Evolutionary conservation across 1,140 invertebrate genomes (phyloP).

Genomic region (Thalassaphorura encarpata): DNA sequence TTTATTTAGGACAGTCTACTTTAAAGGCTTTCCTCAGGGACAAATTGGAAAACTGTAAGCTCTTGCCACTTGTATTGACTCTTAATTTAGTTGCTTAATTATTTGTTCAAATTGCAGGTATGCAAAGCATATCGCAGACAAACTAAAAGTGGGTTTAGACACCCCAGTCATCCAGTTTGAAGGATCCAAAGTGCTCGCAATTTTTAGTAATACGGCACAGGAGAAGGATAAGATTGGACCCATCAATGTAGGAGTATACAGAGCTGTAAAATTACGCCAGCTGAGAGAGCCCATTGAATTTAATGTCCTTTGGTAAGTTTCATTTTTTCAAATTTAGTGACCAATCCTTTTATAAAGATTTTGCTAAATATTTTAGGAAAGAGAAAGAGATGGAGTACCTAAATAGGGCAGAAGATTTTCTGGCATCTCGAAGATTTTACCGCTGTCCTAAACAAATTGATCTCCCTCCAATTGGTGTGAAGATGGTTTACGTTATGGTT

Average conservation of each 20-base stretch:
- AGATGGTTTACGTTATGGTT: constrained; percentile 4
- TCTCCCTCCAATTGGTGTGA: constrained; percentile 6
- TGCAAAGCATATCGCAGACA: constrained; percentile 18
- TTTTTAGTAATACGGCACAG: constrained; percentile 16
- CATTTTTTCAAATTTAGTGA: neutral
- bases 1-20: constrained; percentile 63
- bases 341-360: too few relatives aligned
- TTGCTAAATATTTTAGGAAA: too few relatives aligned
- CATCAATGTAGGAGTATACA: constrained; percentile 19
- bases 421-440: neutral
- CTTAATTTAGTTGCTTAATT: neutral
- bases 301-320: constrained; percentile 20
- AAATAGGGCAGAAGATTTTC: neutral
- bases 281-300: constrained; percentile 20
- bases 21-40: constrained; percentile 54
- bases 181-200: constrained; percentile 23
- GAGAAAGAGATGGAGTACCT: neutral
- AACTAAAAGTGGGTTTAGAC: constrained; percentile 9
- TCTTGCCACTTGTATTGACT: constrained; percentile 1
- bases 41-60: constrained; percentile 63
- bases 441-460: constrained; percentile 8
- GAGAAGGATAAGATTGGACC: constrained; percentile 29
- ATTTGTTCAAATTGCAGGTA: constrained; percentile 16
- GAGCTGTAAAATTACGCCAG: constrained; percentile 25
- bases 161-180: constrained; percentile 24